phyloP scores from a whole-genome alignment of 1,140 invertebrate genomes.

The Trichomalopsis sarcophagae region DNA sequence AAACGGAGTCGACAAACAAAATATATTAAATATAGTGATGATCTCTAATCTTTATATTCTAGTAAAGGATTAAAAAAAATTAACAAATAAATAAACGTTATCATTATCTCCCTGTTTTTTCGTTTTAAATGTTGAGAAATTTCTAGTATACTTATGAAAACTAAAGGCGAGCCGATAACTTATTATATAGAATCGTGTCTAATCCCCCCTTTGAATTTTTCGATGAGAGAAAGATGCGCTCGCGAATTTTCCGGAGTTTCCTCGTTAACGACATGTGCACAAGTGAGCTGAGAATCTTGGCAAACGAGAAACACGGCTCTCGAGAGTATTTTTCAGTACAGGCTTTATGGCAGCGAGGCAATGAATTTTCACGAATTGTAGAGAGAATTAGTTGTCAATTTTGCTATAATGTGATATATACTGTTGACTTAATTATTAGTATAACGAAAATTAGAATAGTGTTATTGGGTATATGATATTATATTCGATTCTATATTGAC shows the following conservation, averaged over 20 bases:
- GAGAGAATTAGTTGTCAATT: slow-evolving; percentile 40
- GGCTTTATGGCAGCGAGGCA: background rate
- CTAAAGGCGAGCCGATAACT: background rate
- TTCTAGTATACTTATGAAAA: slow-evolving; percentile 25
- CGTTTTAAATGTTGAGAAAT: slow-evolving; percentile 35
- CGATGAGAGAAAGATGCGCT: background rate
- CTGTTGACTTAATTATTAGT: slow-evolving; percentile 29
- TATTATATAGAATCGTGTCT: slow-evolving; percentile 19
- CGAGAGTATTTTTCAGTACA: background rate
- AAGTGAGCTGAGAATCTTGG: background rate
- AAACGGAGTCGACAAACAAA: background rate
- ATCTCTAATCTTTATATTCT: slow-evolving; percentile 30
- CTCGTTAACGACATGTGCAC: background rate
- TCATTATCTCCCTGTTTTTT: slow-evolving; percentile 34
- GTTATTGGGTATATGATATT: slow-evolving; percentile 17
- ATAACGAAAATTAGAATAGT: slow-evolving; percentile 32
- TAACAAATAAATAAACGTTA: slow-evolving; percentile 7
- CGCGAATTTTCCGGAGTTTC: background rate
- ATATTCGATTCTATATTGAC: slow-evolving; percentile 24
- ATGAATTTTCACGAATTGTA: background rate
- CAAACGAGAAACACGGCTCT: background rate
- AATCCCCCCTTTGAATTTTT: slow-evolving; percentile 4
- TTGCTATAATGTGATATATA: slow-evolving; percentile 44
- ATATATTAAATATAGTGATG: slow-evolving; percentile 14
- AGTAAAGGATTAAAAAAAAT: slow-evolving; percentile 15